A percentile compares a stretch with the other conserved stretches of the same genome.
Evolutionary conservation across 35 echinoderm and acorn worm genomes (phyloP).

Genomic region (Ptychodera flava): DNA sequence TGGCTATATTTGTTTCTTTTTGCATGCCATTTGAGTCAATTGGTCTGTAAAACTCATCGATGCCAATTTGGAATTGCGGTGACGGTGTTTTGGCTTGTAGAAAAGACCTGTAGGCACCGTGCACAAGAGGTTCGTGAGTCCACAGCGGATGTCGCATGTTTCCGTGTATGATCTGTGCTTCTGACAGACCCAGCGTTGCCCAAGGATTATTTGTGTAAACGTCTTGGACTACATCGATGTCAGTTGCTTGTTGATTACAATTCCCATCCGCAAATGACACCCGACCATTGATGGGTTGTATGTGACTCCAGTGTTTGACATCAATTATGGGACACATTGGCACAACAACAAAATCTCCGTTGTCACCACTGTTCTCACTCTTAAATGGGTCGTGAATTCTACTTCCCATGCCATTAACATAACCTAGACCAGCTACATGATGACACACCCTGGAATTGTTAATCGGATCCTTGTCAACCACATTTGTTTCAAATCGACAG

Average conservation of each 20-base stretch:
- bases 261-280: background rate
- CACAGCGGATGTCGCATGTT: background rate
- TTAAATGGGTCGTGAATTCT: background rate
- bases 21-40: background rate
- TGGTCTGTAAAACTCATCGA: background rate
- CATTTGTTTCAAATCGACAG: background rate
- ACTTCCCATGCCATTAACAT: slow-evolving; percentile 14
- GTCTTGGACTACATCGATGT: background rate
- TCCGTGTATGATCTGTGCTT: slow-evolving; percentile 14
- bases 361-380: background rate
- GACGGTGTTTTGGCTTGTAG: background rate
- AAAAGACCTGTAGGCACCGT: background rate
- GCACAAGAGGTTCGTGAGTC: background rate
- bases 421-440: background rate
- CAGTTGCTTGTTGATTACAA: background rate
- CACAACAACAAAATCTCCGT: slow-evolving; percentile 4
- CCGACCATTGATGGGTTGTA: background rate
- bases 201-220: background rate
- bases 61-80: background rate
- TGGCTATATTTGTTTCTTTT: background rate
- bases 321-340: background rate
- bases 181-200: slow-evolving; percentile 6
- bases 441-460: slow-evolving; percentile 11
- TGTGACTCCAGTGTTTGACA: background rate
- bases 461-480: slow-evolving; percentile 9